These are phyloP conservation scores for Pleuronectes platessa DNA, from an alignment of 2,113 vertebrate genomes.

Conservation along the genomic window DNA sequence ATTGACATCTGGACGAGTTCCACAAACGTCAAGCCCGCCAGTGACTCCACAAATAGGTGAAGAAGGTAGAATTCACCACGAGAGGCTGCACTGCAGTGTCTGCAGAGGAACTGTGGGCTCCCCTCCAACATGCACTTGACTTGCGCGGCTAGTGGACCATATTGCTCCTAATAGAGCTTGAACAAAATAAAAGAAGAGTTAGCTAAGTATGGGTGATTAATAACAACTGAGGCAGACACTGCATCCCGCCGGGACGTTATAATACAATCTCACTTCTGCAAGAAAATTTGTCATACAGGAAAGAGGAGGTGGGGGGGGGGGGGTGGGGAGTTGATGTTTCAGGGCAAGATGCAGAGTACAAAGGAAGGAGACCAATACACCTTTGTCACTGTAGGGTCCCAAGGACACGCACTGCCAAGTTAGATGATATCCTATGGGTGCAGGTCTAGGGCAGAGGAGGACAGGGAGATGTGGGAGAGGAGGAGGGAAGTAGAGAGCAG, in stretches of 20 bases:
- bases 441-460: constrained; percentile 67
- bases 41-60: constrained; percentile 65
- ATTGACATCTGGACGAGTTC: constrained; percentile 71
- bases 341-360: constrained; percentile 36
- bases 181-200: constrained; percentile 18
- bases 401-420: constrained; percentile 69
- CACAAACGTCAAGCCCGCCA: constrained; percentile 58
- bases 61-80: constrained; percentile 52
- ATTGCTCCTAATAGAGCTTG: constrained; percentile 21
- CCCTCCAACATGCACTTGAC: constrained; percentile 42
- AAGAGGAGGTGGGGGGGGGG: constrained; percentile 1
- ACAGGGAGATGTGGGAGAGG: constrained; percentile 45
- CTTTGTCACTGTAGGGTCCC: constrained; percentile 69
- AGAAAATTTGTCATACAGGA: constrained; percentile 31
- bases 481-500: constrained; percentile 23
- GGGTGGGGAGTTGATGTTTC: constrained; percentile 1
- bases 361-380: constrained; percentile 57
- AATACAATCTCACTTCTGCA: constrained; percentile 26
- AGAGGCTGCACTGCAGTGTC: constrained; percentile 78
- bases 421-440: constrained; percentile 74
- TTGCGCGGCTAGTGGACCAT: constrained; percentile 15
- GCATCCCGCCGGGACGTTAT: constrained; percentile 11
- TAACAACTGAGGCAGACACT: constrained; percentile 31
- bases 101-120: constrained; percentile 58
- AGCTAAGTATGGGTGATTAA: constrained; percentile 31